phyloP scores from a whole-genome alignment of 2,888 invertebrate species.

The Yponomeuta cagnagella region DNA sequence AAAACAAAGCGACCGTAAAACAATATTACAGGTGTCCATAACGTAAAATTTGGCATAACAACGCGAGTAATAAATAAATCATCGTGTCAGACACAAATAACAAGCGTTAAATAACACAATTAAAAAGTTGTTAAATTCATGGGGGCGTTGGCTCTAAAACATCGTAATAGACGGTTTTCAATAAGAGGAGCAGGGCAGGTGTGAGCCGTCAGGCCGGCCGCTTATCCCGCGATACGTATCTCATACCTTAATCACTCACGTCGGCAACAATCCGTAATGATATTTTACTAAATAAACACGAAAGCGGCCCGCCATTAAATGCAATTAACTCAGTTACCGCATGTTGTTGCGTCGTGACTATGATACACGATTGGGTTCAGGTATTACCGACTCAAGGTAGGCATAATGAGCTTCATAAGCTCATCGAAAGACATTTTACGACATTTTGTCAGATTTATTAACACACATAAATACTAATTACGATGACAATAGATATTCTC shows the following conservation, averaged over 20 bases:
- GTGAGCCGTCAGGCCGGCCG: conserved; percentile 30
- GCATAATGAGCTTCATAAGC: neutral
- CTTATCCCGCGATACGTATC: conserved; percentile 33
- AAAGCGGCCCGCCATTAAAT: conserved; percentile 44
- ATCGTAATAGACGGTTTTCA: conserved; percentile 54
- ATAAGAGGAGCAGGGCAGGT: conserved; percentile 23
- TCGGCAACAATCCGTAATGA: conserved; percentile 53
- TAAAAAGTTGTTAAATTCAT: conserved; percentile 54
- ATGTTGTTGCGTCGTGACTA: conserved; percentile 17
- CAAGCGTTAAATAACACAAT: conserved; percentile 61
- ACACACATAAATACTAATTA: neutral
- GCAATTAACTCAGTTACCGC: conserved; percentile 38
- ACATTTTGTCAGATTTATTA: neutral
- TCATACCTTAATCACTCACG: conserved; percentile 54
- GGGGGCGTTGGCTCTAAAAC: conserved; percentile 54
- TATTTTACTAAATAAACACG: conserved; percentile 55
- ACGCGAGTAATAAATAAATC: conserved; percentile 31
- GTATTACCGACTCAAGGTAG: neutral
- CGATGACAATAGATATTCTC: too few species aligned
- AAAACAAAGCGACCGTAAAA: too few species aligned
- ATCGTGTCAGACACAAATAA: conserved; percentile 37
- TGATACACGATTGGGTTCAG: conserved; percentile 24
- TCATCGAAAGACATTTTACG: neutral
- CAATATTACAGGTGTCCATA: neutral
- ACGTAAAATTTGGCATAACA: conserved; percentile 20